Conservation (phyloP, 2,113 vertebrate genomes). For the Microcebus tavaratra region DNA sequence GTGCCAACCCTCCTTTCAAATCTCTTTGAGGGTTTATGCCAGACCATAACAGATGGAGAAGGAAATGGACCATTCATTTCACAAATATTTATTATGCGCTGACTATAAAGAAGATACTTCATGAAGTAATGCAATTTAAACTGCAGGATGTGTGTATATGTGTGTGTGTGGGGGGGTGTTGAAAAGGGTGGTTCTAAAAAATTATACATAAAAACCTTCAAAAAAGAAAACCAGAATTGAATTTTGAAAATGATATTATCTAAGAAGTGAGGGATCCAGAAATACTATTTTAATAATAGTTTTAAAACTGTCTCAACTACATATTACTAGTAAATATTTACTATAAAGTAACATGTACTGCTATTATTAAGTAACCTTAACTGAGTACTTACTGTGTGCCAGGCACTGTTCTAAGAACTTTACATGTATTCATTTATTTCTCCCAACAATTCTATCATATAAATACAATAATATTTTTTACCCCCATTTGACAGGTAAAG, state of each 20-base stretch:
- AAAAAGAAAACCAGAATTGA: slow-evolving; percentile 29
- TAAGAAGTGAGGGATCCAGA: background rate
- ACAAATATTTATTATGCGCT: slow-evolving; percentile 34
- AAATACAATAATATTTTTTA: slow-evolving; percentile 30
- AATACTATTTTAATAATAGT: background rate
- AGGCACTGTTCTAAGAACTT: background rate
- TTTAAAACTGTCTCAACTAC: background rate
- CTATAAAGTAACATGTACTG: background rate
- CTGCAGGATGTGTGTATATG: background rate
- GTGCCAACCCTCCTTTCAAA: background rate
- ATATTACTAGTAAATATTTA: background rate
- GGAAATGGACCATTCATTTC: background rate
- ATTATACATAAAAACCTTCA: slow-evolving; percentile 4
- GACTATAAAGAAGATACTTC: background rate
- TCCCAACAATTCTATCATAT: background rate
- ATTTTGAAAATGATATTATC: slow-evolving; percentile 6
- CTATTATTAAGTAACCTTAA: background rate
- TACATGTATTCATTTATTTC: background rate
- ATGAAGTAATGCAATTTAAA: slow-evolving; percentile 12
- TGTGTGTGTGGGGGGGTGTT: too few relatives aligned
- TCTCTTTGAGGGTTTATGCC: background rate
- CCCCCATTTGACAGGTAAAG: background rate
- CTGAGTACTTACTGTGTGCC: background rate
- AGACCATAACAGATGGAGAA: background rate
- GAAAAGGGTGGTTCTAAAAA: background rate